These are phyloP conservation scores for Plecturocebus donacophilus DNA, from an alignment of 2,113 vertebrate species.

Conservation along the genomic window DNA sequence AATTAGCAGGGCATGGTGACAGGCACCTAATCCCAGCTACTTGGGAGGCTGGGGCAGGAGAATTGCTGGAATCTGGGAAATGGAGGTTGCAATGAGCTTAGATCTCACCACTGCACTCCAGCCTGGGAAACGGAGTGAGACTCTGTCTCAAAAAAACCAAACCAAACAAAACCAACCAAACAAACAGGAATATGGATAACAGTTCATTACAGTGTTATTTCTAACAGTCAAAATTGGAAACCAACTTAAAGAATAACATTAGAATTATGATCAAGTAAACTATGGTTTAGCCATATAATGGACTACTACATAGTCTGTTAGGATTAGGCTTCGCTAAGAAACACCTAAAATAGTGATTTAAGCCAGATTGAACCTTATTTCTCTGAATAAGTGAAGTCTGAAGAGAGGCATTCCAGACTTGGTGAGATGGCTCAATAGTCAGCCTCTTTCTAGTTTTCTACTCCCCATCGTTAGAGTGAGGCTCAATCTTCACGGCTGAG, in stretches of 20 bases:
- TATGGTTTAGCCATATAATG: not conserved
- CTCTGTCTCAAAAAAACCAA: too few species aligned
- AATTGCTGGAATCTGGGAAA: too few species aligned
- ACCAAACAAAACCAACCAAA: too few species aligned
- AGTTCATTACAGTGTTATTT: not conserved
- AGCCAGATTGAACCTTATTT: not conserved
- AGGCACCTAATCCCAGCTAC: too few species aligned
- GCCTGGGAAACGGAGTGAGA: too few species aligned
- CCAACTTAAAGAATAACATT: not conserved
- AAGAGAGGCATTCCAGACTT: not conserved
- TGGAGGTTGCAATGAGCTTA: too few species aligned
- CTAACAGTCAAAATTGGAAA: constrained; percentile 13
- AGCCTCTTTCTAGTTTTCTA: not conserved
- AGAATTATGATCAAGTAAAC: not conserved
- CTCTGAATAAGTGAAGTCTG: not conserved
- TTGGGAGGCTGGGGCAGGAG: too few species aligned
- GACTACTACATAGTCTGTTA: not conserved
- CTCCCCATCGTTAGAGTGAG: not conserved
- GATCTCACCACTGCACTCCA: too few species aligned
- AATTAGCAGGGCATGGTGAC: too few species aligned
- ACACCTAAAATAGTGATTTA: not conserved
- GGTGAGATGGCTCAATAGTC: not conserved
- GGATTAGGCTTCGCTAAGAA: not conserved
- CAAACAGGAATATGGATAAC: not conserved
- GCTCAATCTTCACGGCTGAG: not conserved